These are phyloP conservation scores for Noctilio leporinus DNA, from an alignment of 2,113 vertebrate species.

Conservation along the genomic window DNA sequence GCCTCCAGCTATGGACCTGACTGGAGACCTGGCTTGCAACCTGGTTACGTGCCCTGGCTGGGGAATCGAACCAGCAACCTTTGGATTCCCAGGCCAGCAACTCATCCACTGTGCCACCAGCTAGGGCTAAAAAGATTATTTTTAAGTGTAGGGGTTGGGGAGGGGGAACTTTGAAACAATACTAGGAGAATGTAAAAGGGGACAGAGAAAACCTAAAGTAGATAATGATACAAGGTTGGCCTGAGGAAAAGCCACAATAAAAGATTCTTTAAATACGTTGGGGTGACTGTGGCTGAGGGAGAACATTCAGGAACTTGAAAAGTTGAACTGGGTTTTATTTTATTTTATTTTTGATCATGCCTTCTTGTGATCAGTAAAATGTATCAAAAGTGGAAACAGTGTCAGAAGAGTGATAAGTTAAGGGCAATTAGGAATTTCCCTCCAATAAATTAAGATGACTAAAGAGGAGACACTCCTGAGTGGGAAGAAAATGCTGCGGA, in stretches of 20 bases:
- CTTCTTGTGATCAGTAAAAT: background rate
- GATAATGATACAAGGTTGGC: conserved; percentile 13
- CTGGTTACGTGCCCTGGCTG: no score
- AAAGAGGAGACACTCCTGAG: background rate
- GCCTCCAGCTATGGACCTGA: no score
- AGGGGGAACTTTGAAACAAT: background rate
- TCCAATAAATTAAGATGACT: conserved; percentile 25
- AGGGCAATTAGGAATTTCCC: conserved; percentile 31
- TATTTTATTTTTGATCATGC: background rate
- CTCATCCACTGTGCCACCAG: no score
- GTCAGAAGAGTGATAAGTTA: conserved; percentile 15
- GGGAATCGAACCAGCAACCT: no score
- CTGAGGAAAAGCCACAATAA: background rate
- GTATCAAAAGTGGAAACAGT: background rate
- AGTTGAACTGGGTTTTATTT: conserved; percentile 8
- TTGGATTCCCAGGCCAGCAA: no score
- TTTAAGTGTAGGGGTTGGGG: background rate
- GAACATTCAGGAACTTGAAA: background rate
- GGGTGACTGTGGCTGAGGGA: background rate
- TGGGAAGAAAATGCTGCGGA: background rate
- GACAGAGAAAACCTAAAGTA: background rate
- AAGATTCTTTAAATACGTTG: conserved; percentile 40
- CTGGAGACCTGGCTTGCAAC: no score
- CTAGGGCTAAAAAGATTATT: no score
- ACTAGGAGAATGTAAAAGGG: background rate